phyloP scores from a whole-genome alignment of 2,113 vertebrate genomes.

The Phyllopteryx taeniolatus region DNA sequence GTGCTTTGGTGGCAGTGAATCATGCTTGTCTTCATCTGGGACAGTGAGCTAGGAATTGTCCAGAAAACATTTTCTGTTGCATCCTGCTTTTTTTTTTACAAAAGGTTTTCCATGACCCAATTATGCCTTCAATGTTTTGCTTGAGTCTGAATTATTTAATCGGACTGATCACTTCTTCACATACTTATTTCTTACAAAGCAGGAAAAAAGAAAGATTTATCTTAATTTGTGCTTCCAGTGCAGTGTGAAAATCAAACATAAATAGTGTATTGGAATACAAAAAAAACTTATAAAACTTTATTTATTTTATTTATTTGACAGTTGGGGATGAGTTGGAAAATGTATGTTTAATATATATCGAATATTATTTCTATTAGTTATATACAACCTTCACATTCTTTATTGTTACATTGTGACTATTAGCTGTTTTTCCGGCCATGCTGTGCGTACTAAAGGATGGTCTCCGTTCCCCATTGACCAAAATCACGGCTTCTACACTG shows the following conservation, averaged over 20 bases:
- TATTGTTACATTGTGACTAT: too few relatives aligned
- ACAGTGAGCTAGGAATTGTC: constrained; percentile 43
- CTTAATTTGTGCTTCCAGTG: neutral
- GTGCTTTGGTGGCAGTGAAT: constrained; percentile 17
- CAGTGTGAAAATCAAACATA: neutral
- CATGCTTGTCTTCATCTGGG: constrained; percentile 38
- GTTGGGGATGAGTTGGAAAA: neutral
- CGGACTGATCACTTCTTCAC: constrained; percentile 48
- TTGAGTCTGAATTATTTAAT: constrained; percentile 36
- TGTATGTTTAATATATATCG: too few relatives aligned
- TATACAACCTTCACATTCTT: too few relatives aligned
- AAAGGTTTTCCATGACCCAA: constrained; percentile 26
- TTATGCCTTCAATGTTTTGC: constrained; percentile 41
- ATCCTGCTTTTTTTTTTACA: constrained; percentile 19
- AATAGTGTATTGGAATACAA: neutral
- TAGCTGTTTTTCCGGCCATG: too few relatives aligned
- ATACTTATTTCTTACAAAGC: constrained; percentile 25
- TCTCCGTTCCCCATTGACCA: too few relatives aligned
- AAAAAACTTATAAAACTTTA: neutral
- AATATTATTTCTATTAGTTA: too few relatives aligned
- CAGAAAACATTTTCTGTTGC: constrained; percentile 33
- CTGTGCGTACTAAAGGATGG: too few relatives aligned
- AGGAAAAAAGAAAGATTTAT: neutral
- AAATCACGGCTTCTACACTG: too few relatives aligned
- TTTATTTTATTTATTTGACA: neutral